phyloP scores from a whole-genome alignment of 2,797 vertebrate genomes.

The Sebastes alutus region DNA sequence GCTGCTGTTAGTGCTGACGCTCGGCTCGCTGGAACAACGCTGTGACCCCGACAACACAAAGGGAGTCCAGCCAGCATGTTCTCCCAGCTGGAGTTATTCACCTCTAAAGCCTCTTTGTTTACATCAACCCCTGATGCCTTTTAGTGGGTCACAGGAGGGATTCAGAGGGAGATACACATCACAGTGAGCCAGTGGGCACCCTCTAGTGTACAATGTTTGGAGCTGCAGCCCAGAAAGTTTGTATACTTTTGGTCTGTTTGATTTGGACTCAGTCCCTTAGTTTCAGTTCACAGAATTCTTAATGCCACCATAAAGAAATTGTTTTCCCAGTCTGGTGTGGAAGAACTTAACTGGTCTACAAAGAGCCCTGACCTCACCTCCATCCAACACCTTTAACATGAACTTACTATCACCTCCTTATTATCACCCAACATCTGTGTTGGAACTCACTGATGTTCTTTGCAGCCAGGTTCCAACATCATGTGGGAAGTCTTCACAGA shows the following conservation, averaged over 20 bases:
- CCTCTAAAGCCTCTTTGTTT: conserved; percentile 58
- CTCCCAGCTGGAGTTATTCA: conserved; percentile 60
- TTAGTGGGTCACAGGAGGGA: not conserved
- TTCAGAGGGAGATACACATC: not conserved
- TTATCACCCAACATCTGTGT: not conserved
- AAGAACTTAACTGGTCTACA: not conserved
- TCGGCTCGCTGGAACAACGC: conserved; percentile 64
- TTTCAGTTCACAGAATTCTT: not conserved
- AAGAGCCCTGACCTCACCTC: not conserved
- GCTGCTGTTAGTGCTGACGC: conserved; percentile 76
- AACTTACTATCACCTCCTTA: not conserved
- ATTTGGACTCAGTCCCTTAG: not conserved
- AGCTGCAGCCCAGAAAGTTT: conserved; percentile 2
- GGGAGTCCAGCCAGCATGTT: conserved; percentile 60
- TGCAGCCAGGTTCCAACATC: not conserved
- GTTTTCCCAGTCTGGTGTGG: not conserved
- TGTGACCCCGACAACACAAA: conserved; percentile 63
- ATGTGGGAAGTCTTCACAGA: not conserved
- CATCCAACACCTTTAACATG: not conserved
- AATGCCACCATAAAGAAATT: not conserved
- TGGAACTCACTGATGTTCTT: not conserved
- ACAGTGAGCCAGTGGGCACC: conserved; percentile 30
- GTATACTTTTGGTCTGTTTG: not conserved
- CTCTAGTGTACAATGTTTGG: conserved; percentile 39
- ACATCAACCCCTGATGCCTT: conserved; percentile 3